phyloP scores from a whole-genome alignment of 2,888 invertebrate genomes.

The Hoplodrina blanda region DNA sequence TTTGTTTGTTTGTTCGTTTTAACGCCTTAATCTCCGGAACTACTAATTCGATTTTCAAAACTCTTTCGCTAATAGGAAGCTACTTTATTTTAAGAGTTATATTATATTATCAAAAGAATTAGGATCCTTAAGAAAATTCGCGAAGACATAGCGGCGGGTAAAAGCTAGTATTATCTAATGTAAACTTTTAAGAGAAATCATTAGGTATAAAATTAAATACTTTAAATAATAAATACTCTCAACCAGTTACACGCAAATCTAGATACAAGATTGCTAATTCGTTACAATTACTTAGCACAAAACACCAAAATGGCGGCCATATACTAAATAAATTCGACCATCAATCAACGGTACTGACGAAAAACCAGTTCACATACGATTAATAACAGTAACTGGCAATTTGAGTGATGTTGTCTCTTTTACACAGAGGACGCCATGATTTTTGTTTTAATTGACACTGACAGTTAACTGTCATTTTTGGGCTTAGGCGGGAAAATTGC shows the following conservation, averaged over 20 bases:
- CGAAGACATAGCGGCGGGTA: too few species aligned
- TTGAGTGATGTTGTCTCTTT: conserved; percentile 44
- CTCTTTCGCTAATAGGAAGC: too few species aligned
- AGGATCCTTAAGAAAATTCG: too few species aligned
- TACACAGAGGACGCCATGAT: conserved; percentile 19
- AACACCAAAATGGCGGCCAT: conserved; percentile 46
- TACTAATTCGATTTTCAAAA: too few species aligned
- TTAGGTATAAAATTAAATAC: too few species aligned
- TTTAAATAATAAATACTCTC: too few species aligned
- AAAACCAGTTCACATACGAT: conserved; percentile 43
- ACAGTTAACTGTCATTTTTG: conserved; percentile 10
- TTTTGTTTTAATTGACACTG: conserved; percentile 29
- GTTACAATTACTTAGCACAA: conserved; percentile 21
- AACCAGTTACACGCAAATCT: background rate
- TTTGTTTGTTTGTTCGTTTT: too few species aligned
- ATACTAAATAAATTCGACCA: conserved; percentile 29
- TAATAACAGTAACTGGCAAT: conserved; percentile 31
- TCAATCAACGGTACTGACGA: conserved; percentile 35
- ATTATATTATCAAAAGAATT: too few species aligned
- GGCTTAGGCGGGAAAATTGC: conserved; percentile 5
- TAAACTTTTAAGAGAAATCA: too few species aligned
- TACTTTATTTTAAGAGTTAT: too few species aligned
- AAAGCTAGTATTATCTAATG: too few species aligned
- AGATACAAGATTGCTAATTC: conserved; percentile 12
- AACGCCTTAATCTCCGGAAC: too few species aligned